Base-by-base conservation (phyloP, 2,797 vertebrate species). In the Menidia menidia region DNA sequence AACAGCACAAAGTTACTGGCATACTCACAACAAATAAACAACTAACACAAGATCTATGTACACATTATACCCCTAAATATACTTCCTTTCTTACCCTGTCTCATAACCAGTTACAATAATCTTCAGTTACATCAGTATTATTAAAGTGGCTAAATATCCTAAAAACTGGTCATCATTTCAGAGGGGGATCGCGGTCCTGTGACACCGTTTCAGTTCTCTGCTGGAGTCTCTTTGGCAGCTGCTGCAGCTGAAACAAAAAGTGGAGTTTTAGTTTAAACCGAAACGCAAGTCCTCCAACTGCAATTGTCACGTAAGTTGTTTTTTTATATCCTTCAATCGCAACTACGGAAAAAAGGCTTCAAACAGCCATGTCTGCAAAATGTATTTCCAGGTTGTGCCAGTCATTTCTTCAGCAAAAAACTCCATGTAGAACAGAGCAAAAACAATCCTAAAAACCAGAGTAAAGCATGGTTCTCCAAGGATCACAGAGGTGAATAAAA, bases 151-250 rank as follows among this genome's bases (percentile, higher is more conserved):
- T 85, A 76, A 39, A 75, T 75, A 67, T 73, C 57, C 77, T 82
- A 81, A 75, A 50, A 75, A 69, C 16, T 47, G 58, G 77, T 70
- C 18, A 43, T 79, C 53, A 11, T 75, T 59, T 69, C 18, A 56
- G 77, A 77, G 60, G 77, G 71, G 62, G 73, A 71, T 61, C 68
- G 5, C 25, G 5, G 55, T 60, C 60, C 15, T 5, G 15, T 13
- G 57, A 60, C 9, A 48, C n/a, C 8, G 65, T 47, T 52, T 92
- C 83, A 93, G 81, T 89, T 90, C 70, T 92, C 90, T 32, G 83
- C 84, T n/a, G 90, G 86, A 42, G 92, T 88, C 64, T 93, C 93
- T 80, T 92, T 93, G 57, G 81, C 87, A 81, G 72, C 80, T 2
- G 19, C 70, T 42, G 78, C 60, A 54, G 19, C 77, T 81, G 78